A percentile compares a stretch with the other conserved stretches of the same genome.
Evolutionary conservation across 2,797 vertebrate species (phyloP).

Genomic region (Fringilla coelebs): DNA sequence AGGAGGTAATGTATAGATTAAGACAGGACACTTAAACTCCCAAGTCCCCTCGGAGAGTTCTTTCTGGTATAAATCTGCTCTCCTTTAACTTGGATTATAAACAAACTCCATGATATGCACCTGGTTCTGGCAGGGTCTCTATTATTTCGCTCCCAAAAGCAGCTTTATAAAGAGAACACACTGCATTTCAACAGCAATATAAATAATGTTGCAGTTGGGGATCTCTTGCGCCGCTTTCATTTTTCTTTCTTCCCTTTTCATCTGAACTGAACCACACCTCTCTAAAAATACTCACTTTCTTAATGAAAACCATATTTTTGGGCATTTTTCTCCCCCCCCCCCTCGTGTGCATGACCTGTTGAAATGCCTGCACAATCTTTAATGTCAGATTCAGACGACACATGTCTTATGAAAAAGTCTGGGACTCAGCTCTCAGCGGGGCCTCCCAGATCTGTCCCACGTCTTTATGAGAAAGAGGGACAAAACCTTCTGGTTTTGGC

Average conservation of each 20-base stretch:
- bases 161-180: constrained; percentile 47
- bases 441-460: constrained; percentile 73
- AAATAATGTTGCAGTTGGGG: constrained; percentile 61
- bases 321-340: not conserved
- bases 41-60: constrained; percentile 19
- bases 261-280: constrained; percentile 74
- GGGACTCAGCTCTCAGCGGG: constrained; percentile 68
- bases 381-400: constrained; percentile 79
- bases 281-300: constrained; percentile 77
- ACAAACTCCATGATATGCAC: constrained; percentile 39
- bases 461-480: constrained; percentile 80
- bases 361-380: constrained; percentile 75
- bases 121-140: constrained; percentile 28
- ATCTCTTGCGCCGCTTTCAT: constrained; percentile 44
- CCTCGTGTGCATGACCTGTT: constrained; percentile 59
- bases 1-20: constrained; percentile 38
- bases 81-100: constrained; percentile 56
- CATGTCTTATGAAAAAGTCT: constrained; percentile 79
- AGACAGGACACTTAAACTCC: constrained; percentile 33
- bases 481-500: constrained; percentile 82
- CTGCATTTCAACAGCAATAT: constrained; percentile 57
- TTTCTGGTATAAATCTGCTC: constrained; percentile 48
- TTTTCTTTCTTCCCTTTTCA: constrained; percentile 56
- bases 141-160: constrained; percentile 55
- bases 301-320: constrained; percentile 81